Evolutionary conservation across 2,797 vertebrate species (phyloP).

Genomic region (Gastrophryne carolinensis): DNA sequence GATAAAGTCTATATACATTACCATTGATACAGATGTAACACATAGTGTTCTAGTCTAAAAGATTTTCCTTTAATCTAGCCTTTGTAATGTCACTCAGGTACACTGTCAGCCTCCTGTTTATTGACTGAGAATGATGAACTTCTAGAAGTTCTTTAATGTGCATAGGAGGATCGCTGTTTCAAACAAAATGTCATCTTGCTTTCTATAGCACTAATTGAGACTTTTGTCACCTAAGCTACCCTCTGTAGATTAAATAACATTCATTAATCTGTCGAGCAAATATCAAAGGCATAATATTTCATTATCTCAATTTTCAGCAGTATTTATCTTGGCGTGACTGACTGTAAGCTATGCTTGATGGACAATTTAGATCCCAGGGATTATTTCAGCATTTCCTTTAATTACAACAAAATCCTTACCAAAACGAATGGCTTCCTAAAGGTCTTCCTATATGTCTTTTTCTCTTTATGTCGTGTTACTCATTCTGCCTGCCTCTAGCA

Average conservation of each 20-base stretch:
- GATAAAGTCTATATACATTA: too few relatives aligned
- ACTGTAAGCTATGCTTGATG: background rate
- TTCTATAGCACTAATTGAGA: background rate
- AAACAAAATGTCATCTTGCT: background rate
- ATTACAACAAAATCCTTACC: slow-evolving; percentile 8
- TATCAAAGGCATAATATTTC: background rate
- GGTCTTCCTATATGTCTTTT: too few relatives aligned
- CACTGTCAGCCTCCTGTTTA: background rate
- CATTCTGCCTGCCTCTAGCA: background rate
- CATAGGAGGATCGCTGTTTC: background rate
- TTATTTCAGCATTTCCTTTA: background rate
- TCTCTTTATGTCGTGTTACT: background rate
- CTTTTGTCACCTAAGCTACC: background rate
- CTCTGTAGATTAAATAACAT: slow-evolving; percentile 8
- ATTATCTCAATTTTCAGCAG: background rate
- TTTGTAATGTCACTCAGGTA: background rate
- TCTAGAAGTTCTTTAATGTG: background rate
- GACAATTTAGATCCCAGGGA: background rate
- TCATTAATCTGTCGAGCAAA: slow-evolving; percentile 21
- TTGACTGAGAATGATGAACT: background rate
- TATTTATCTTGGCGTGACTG: slow-evolving; percentile 5
- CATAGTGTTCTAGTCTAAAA: background rate
- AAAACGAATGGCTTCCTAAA: background rate
- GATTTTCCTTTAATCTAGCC: background rate
- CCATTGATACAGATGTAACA: too few relatives aligned